These are phyloP conservation scores for Mus spicilegus DNA, from an alignment of 2,113 vertebrate species.

Conservation along the genomic window DNA sequence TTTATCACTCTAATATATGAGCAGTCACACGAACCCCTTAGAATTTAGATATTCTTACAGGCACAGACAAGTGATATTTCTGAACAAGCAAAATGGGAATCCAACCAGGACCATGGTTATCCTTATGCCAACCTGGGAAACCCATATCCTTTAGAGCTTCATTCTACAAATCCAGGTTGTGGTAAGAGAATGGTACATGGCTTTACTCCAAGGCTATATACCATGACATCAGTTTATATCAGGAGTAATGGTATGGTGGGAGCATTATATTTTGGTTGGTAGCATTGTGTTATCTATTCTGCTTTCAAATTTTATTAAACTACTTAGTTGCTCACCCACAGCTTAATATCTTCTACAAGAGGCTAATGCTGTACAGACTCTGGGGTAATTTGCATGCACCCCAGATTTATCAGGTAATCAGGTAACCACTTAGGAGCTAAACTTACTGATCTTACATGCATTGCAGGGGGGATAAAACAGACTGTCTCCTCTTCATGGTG, in stretches of 20 bases:
- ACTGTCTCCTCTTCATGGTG: background rate
- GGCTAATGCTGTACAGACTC: background rate
- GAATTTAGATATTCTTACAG: background rate
- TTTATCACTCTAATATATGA: background rate
- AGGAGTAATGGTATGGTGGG: background rate
- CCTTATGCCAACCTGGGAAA: background rate
- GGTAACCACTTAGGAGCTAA: constrained; percentile 21
- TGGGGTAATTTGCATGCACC: background rate
- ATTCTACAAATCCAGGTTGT: background rate
- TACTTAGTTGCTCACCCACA: constrained; percentile 1
- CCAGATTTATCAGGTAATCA: constrained; percentile 42
- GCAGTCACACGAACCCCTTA: background rate
- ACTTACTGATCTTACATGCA: background rate
- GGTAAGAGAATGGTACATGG: background rate
- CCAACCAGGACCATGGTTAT: too few species aligned
- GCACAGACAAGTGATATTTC: background rate
- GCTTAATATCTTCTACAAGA: background rate
- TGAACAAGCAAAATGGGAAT: background rate
- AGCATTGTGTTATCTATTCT: background rate
- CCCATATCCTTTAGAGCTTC: background rate
- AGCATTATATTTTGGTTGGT: background rate
- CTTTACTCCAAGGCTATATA: background rate
- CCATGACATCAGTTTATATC: background rate
- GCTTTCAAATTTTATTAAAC: constrained; percentile 41
- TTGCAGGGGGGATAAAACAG: background rate